Evolutionary conservation across 2,888 invertebrate species (phyloP).

Genomic region (Idaea dimidiata): DNA sequence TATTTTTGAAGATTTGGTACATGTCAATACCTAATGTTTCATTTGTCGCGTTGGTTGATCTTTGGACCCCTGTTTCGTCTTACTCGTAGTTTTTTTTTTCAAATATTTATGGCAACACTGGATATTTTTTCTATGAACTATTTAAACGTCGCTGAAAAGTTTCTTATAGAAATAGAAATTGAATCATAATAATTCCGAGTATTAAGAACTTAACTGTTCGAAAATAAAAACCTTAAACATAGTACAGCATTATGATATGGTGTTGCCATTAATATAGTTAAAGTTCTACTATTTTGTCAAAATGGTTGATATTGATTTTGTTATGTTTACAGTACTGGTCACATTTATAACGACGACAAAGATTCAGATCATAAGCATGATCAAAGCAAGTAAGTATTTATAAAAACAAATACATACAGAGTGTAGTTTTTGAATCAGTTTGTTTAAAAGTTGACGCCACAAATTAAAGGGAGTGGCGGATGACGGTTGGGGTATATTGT

Average conservation of each 20-base stretch:
- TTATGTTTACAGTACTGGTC: slow-evolving; percentile 64
- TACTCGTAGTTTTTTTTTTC: slow-evolving; percentile 21
- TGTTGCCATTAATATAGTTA: slow-evolving; percentile 29
- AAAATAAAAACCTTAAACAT: neutral
- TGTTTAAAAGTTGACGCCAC: neutral
- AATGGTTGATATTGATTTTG: slow-evolving; percentile 21
- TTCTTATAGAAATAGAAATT: no score
- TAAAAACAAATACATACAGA: no score
- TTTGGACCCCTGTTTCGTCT: slow-evolving; percentile 55
- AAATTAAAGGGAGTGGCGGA: neutral
- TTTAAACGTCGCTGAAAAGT: neutral
- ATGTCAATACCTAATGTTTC: slow-evolving; percentile 37
- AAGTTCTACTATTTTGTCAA: slow-evolving; percentile 1
- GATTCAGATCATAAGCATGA: slow-evolving; percentile 78
- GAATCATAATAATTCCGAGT: no score
- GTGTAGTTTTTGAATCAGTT: no score
- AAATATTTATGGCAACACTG: slow-evolving; percentile 45
- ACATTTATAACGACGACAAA: slow-evolving; percentile 72
- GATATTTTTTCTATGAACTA: slow-evolving; percentile 24
- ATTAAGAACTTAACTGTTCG: neutral
- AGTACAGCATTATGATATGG: slow-evolving; percentile 20
- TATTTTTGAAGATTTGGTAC: slow-evolving; percentile 7
- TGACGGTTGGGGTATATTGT: no score
- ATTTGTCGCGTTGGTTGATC: slow-evolving; percentile 59
- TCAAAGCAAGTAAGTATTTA: slow-evolving; percentile 73